Evolutionary conservation across 30 jellyfish, hydroid and myxozoan species (phyloP), one percentile per base, ranked within the genome.

Genomic region (Cassiopea andromeda): DNA sequence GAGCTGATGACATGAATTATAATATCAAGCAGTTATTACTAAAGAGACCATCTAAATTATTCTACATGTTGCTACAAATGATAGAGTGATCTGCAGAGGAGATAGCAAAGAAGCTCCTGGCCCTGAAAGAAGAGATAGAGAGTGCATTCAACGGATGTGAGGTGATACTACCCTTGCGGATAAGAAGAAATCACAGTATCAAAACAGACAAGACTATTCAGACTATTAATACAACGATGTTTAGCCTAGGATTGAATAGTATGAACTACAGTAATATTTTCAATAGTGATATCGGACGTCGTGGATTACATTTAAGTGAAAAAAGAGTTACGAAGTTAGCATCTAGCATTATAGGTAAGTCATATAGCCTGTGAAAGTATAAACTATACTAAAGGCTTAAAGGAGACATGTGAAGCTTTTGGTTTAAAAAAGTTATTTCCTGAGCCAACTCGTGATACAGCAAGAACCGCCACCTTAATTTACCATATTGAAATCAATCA

Each of bases 391-490:
- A 68, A 68, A 7, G 75, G 75, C 15, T 16, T 48, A 44, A 46
- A 44, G 7, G 74, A 46, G 46, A 19, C 14, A 17, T 77, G 47
- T 77, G 75, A 77, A 9, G 50, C 60, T 14, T 77, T 77, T 47
- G 86, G 86, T 46, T 7, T 49, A 1, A 46, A 77, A 68, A 45
- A 77, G 86, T 77, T 77, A 48, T 44, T 77, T 44, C 7, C 57
- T 77, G 60, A 46, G 60, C 69, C 69, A 44, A 77, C 86, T 77
- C 50, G 73, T 27, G 86, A 45, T 75, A 77, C 86, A 43, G 8
- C 59, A 15, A 68, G 59, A 45, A 19, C 86, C 60, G 43, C 1
- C 86, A 45, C 86, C 73, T 45, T 77, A 38, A 46, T 77, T 77
- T 75, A 77, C 59, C 86, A 77, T 68, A 77, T 77, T 46, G 86